phyloP scores from a whole-genome alignment of 2,888 invertebrate genomes.

The Lasioglossum figueresi region DNA sequence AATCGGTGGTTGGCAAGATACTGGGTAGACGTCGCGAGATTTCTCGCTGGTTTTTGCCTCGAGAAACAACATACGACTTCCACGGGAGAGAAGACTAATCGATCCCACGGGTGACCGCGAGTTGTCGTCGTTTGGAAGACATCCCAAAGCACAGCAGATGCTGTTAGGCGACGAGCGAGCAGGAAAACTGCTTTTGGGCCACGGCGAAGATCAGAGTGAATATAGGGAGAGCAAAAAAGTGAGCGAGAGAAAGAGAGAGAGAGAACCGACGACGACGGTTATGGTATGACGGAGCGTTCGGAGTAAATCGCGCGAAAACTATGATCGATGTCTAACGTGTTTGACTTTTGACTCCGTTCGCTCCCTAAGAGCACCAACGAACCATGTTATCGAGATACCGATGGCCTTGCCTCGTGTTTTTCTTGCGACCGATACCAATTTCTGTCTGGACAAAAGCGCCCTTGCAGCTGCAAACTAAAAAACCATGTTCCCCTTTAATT shows the following conservation, averaged over 20 bases:
- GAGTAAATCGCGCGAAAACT: conserved; percentile 71
- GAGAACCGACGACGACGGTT: conserved; percentile 16
- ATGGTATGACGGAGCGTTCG: conserved; percentile 54
- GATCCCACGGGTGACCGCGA: conserved; percentile 69
- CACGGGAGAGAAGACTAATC: conserved; percentile 69
- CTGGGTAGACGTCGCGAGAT: conserved; percentile 30
- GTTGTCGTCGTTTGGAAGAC: conserved; percentile 63
- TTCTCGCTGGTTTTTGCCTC: conserved; percentile 44
- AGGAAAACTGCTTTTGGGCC: conserved; percentile 55
- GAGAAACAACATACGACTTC: conserved; percentile 33
- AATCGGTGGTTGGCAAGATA: conserved; percentile 8
- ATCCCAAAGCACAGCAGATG: conserved; percentile 63
- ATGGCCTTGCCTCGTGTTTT: conserved; percentile 44
- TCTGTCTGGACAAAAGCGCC: not conserved
- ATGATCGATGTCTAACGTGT: conserved; percentile 67
- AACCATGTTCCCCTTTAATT: not conserved
- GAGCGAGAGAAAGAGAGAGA: not conserved
- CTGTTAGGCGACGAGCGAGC: conserved; percentile 53
- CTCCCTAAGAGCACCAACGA: conserved; percentile 49
- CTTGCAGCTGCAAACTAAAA: not conserved
- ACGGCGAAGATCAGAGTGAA: conserved; percentile 21
- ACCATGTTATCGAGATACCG: conserved; percentile 55
- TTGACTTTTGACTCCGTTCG: conserved; percentile 49
- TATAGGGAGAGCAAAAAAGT: conserved; percentile 19
- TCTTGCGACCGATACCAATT: conserved; percentile 25